phyloP scores from a whole-genome alignment of 1,140 invertebrate species.

The Procambarus virginalis region DNA sequence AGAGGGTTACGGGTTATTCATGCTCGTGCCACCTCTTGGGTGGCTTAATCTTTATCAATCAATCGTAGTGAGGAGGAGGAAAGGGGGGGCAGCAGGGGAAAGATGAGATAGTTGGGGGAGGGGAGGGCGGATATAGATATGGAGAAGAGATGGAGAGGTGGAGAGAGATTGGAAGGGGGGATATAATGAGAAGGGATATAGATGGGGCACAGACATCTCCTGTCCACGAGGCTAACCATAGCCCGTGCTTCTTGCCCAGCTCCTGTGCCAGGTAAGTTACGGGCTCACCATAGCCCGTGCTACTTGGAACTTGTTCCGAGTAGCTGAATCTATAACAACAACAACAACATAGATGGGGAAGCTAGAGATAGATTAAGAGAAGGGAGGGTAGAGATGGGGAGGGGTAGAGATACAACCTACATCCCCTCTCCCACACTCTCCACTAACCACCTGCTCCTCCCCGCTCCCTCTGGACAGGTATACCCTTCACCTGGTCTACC shows the following conservation, averaged over 20 bases:
- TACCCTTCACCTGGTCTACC: background rate
- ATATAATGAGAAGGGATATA: no score
- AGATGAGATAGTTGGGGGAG: no score
- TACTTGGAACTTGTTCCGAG: no score
- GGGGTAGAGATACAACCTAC: background rate
- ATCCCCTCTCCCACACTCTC: background rate
- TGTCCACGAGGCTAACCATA: no score
- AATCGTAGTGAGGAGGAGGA: background rate
- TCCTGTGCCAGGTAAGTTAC: no score
- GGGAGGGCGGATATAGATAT: background rate
- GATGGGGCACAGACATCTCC: no score
- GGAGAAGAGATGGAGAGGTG: background rate
- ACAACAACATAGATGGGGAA: background rate
- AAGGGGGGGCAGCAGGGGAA: no score
- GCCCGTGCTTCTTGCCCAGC: background rate
- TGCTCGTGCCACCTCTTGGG: no score
- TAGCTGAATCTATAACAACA: background rate
- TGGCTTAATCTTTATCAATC: no score
- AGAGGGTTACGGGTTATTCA: no score
- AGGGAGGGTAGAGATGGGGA: background rate
- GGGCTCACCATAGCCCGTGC: no score
- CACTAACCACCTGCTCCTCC: background rate
- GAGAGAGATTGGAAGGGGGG: background rate
- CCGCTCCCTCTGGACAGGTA: background rate
- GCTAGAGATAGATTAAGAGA: background rate